These are phyloP conservation scores for Rhorus exstirpatorius DNA, from an alignment of 2,888 invertebrate species.

Conservation along the genomic window DNA sequence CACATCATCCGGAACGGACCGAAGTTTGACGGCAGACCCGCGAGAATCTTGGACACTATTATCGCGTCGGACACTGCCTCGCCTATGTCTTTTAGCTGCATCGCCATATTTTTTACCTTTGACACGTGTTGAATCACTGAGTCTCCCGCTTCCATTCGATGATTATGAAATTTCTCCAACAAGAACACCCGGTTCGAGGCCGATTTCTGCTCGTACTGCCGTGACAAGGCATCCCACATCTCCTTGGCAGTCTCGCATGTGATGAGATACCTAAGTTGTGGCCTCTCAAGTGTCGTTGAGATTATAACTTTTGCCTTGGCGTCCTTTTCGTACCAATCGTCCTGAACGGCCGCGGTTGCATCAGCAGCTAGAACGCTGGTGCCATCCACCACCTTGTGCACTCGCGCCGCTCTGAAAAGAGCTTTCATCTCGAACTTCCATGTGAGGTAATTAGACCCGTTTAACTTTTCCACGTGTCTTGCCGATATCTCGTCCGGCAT, in stretches of 20 bases:
- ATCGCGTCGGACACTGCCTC: constrained; percentile 48
- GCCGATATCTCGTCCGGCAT: constrained; percentile 36
- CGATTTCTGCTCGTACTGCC: constrained; percentile 71
- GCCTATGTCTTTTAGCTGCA: constrained; percentile 60
- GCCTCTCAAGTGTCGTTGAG: constrained; percentile 58
- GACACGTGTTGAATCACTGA: constrained; percentile 76
- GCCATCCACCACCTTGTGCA: constrained; percentile 54
- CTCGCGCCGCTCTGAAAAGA: constrained; percentile 33
- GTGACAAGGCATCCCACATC: constrained; percentile 67
- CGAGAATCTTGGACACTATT: constrained; percentile 62
- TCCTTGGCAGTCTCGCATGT: constrained; percentile 64
- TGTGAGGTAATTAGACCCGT: constrained; percentile 63
- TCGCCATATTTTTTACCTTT: constrained; percentile 77
- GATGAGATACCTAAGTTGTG: constrained; percentile 52
- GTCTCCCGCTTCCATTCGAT: constrained; percentile 69
- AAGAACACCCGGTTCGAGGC: constrained; percentile 69
- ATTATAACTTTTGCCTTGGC: constrained; percentile 51
- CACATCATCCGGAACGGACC: constrained; percentile 53
- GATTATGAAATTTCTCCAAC: constrained; percentile 68
- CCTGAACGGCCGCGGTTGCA: not conserved
- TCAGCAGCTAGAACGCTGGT: constrained; percentile 27
- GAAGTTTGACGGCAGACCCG: constrained; percentile 55
- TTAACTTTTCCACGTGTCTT: constrained; percentile 46
- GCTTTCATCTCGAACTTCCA: constrained; percentile 63
- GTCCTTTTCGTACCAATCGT: constrained; percentile 50